Percentiles rank a stretch among this genome's conserved stretches.
Conservation (phyloP, 2,888 invertebrate genomes). For the Anthophora plumipes region DNA sequence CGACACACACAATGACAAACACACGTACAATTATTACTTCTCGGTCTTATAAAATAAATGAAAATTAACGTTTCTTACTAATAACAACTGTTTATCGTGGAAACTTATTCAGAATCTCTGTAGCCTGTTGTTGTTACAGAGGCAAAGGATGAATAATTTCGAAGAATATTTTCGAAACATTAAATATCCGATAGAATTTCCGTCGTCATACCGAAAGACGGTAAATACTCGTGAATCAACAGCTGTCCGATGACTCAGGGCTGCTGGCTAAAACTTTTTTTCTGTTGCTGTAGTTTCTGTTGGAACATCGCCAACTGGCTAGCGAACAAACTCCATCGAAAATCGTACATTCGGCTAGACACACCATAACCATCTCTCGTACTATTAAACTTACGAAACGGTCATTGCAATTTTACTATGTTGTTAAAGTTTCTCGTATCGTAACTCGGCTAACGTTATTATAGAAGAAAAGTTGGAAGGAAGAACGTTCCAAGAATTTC, state of each 20-base stretch:
- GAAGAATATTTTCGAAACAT: too few species aligned
- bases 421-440: constrained; percentile 8
- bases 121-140: too few species aligned
- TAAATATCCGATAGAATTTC: neutral
- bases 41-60: too few species aligned
- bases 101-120: too few species aligned
- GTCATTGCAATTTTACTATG: constrained; percentile 39
- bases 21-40: too few species aligned
- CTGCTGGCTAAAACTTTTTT: constrained; percentile 54
- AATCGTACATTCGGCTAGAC: constrained; percentile 21
- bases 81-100: too few species aligned
- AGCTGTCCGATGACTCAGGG: constrained; percentile 71
- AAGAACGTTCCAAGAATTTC: neutral
- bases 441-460: neutral
- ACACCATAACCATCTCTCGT: constrained; percentile 7
- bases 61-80: too few species aligned
- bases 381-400: constrained; percentile 60
- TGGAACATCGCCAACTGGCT: constrained; percentile 64
- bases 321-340: constrained; percentile 46
- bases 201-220: constrained; percentile 42
- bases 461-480: neutral
- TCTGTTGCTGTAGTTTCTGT: constrained; percentile 33
- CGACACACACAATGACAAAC: neutral
- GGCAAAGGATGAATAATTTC: too few species aligned
- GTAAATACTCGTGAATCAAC: constrained; percentile 70